phyloP scores from a whole-genome alignment of 2,113 vertebrate species.

The Xiphorhynchus elegans region DNA sequence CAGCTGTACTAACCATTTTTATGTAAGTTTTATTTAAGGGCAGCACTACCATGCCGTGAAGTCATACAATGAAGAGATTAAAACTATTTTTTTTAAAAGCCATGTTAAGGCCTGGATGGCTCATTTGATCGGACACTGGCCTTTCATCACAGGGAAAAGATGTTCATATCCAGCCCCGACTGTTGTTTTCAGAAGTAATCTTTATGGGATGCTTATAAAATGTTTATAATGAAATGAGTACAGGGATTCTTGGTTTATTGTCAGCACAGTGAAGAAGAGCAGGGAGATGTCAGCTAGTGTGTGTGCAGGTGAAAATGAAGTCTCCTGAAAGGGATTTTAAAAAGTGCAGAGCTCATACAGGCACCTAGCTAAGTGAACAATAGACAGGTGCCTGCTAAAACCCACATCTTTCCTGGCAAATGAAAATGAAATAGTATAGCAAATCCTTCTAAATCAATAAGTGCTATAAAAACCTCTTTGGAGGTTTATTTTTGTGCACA shows the following conservation, averaged over 20 bases:
- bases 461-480: neutral
- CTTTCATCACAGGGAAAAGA: slow-evolving; percentile 32
- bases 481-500: slow-evolving; percentile 2
- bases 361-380: slow-evolving; percentile 14
- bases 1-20: slow-evolving; percentile 90
- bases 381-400: slow-evolving; percentile 1
- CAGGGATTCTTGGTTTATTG: neutral
- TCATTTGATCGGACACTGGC: slow-evolving; percentile 47
- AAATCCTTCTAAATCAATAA: slow-evolving; percentile 12
- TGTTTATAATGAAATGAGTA: slow-evolving; percentile 23
- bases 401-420: neutral
- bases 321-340: neutral
- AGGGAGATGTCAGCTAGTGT: neutral
- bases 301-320: slow-evolving; percentile 17
- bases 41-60: slow-evolving; percentile 58
- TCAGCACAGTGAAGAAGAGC: neutral
- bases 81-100: slow-evolving; percentile 47
- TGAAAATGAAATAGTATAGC: slow-evolving; percentile 13
- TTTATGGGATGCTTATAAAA: slow-evolving; percentile 13
- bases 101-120: slow-evolving; percentile 22
- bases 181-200: neutral
- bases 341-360: neutral
- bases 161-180: neutral
- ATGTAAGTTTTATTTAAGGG: slow-evolving; percentile 72
- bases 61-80: slow-evolving; percentile 66